Evolutionary conservation across 1,140 invertebrate genomes (phyloP).

Genomic region (Ruditapes philippinarum): DNA sequence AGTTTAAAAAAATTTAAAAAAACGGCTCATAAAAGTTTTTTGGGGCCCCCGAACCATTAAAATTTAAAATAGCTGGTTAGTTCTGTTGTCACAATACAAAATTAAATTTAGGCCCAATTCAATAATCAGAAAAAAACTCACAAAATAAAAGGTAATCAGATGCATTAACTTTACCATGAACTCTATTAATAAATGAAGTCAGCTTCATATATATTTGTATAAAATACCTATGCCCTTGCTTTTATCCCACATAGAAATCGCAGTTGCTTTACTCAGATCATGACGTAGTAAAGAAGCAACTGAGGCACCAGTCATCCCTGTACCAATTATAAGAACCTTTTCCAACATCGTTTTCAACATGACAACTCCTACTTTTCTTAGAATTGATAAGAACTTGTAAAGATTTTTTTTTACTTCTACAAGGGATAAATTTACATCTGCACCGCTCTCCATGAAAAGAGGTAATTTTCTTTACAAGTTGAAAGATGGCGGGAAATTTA

Average conservation of each 20-base stretch:
- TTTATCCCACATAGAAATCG: slow-evolving; percentile 56
- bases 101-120: no score
- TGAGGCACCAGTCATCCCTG: slow-evolving; percentile 60
- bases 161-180: no score
- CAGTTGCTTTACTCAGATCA: slow-evolving; percentile 25
- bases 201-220: no score
- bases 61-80: no score
- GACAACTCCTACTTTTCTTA: not conserved
- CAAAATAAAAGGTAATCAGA: no score
- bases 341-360: slow-evolving; percentile 52
- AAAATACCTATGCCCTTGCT: slow-evolving; percentile 57
- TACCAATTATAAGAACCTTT: slow-evolving; percentile 54
- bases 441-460: slow-evolving; percentile 10
- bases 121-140: no score
- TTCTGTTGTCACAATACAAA: no score
- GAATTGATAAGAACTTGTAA: not conserved
- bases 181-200: no score
- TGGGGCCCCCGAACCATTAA: no score
- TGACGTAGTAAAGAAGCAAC: slow-evolving; percentile 33
- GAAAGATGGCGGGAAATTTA: slow-evolving; percentile 42
- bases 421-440: not conserved
- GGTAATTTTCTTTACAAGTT: not conserved
- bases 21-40: no score
- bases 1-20: no score
- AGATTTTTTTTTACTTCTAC: not conserved